phyloP scores from a whole-genome alignment of 1,140 invertebrate species.

The Pachyrhynchus sulphureomaculatus region DNA sequence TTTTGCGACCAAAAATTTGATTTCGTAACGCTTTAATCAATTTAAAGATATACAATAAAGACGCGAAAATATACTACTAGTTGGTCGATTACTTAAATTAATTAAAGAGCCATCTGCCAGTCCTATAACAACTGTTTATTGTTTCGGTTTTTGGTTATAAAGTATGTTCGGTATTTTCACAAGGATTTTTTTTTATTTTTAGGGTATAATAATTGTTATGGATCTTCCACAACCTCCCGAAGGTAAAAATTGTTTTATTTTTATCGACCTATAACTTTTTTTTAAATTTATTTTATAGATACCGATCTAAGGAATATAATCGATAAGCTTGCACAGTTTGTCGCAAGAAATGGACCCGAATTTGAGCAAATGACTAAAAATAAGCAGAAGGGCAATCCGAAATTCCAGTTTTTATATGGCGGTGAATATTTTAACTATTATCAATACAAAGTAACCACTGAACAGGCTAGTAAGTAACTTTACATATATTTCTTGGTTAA shows the following conservation, averaged over 20 bases:
- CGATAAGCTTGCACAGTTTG: constrained; percentile 96
- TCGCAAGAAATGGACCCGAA: constrained; percentile 96
- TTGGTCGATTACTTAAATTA: too few relatives aligned
- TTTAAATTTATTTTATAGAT: constrained; percentile 64
- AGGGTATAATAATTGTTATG: too few relatives aligned
- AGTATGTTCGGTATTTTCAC: too few relatives aligned
- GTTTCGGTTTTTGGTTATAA: too few relatives aligned
- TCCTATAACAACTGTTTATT: too few relatives aligned
- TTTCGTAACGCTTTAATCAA: too few relatives aligned
- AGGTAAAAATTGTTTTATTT: neutral
- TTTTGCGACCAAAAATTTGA: too few relatives aligned
- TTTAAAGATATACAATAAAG: too few relatives aligned
- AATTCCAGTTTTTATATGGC: constrained; percentile 95
- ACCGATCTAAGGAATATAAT: constrained; percentile 93
- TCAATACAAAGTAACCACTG: constrained; percentile 90
- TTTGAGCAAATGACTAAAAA: constrained; percentile 98
- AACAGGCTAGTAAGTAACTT: constrained; percentile 76
- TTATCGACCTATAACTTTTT: neutral
- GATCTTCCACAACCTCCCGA: too few relatives aligned
- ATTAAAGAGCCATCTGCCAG: too few relatives aligned
- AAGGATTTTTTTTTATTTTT: neutral
- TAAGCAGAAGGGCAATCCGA: constrained; percentile 96
- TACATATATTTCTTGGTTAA: too few relatives aligned
- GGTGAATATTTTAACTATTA: constrained; percentile 96
- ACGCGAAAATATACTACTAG: too few relatives aligned